Base-by-base conservation (phyloP, 1,140 invertebrate species). In the Phymorhynchus buccinoides region DNA sequence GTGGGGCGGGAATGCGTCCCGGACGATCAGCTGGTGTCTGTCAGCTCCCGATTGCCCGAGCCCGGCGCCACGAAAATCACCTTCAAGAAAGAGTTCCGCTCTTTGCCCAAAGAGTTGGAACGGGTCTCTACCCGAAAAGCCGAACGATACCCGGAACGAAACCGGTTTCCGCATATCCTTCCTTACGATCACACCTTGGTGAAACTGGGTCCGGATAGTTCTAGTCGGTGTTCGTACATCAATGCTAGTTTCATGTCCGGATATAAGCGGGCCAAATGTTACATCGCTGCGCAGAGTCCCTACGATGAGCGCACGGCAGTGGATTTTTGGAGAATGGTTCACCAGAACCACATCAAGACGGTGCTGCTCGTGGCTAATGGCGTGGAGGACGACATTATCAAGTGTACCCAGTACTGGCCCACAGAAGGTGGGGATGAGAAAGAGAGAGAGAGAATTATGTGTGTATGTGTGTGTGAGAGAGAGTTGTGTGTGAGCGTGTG, bases 141-240 rank as follows among this genome's bases (percentile, higher is more conserved):
- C 75, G 77, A 85, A 87, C 39, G 91, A 91, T 78, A 81, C 78
- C 52, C 71, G 75, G 22, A 87, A 48, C 89, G 90, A 44, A 93
- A 93, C 86, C 86, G 92, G 22, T 93, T 93, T 77, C 87, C 88
- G 35, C 90, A 93, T 75, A 81, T 93, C 1, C 86, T 93, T 37
- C 89, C 93, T 0, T 93, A 93, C 84, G 93, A 93, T 80, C 92
- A 93, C 78, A 91, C 88, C 27, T 71, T 90, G 22, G 91, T 93
- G 1, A 80, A 89, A 18, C 85, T 92, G 22, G 62, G 84, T 12
- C 85, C 85, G 2, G 89, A 90, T 80, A 75, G 66, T 12, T 88
- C 88, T 66, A 88, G 86, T 1, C 94, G 92, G 89, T 92, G 94
- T 86, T 98, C 99, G 92, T 99, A 99, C 91, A 99, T 99, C 87